phyloP scores from a whole-genome alignment of 2,797 vertebrate species.

The Tauraco hartlaubi region DNA sequence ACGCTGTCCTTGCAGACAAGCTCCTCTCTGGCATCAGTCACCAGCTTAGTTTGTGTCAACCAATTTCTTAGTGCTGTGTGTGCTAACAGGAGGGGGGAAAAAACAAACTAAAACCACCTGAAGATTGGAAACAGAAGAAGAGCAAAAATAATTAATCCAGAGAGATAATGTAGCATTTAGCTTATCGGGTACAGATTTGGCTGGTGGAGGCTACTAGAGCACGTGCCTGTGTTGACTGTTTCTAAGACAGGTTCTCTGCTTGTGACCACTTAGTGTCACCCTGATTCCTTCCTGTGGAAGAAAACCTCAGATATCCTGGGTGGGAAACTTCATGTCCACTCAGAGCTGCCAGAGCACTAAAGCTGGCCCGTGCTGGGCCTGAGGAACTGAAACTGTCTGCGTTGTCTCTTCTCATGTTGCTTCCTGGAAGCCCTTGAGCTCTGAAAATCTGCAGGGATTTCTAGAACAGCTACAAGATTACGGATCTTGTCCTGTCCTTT shows the following conservation, averaged over 20 bases:
- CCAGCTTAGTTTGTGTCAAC: background rate
- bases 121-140: background rate
- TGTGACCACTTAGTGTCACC: background rate
- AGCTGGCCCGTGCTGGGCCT: background rate
- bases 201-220: background rate
- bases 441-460: background rate
- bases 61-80: background rate
- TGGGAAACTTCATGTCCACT: background rate
- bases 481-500: background rate
- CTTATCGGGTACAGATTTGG: background rate
- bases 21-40: background rate
- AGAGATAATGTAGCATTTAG: background rate
- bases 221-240: accelerated
- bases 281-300: background rate
- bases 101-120: background rate
- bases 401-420: background rate
- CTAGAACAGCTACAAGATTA: background rate
- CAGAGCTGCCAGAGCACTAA: background rate
- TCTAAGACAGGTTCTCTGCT: background rate
- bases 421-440: background rate
- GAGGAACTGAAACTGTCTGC: constrained; percentile 1
- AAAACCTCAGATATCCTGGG: background rate
- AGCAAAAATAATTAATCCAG: background rate
- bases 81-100: background rate
- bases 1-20: background rate